Percentiles rank a stretch among this genome's conserved stretches.
These are phyloP conservation scores for Aleadryas rufinucha DNA, from an alignment of 2,113 vertebrate species.

Conservation along the genomic window DNA sequence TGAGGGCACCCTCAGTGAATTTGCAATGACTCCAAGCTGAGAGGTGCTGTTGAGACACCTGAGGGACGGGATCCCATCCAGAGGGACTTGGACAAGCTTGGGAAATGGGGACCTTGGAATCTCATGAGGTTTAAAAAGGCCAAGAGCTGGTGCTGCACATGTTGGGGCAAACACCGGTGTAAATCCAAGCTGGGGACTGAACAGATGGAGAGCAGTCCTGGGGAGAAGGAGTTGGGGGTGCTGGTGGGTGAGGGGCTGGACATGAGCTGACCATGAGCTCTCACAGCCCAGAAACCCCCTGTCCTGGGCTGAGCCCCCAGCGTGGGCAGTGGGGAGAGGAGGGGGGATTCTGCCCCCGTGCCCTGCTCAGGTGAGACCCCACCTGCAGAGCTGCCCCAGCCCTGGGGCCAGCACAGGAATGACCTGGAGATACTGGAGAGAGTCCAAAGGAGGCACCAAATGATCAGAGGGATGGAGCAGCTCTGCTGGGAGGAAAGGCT, in stretches of 20 bases:
- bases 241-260: background rate
- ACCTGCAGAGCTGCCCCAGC: background rate
- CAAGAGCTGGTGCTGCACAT: background rate
- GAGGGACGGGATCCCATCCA: background rate
- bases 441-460: background rate
- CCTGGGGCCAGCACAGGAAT: background rate
- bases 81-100: background rate
- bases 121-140: background rate
- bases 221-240: background rate
- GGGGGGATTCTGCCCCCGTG: background rate
- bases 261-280: no score
- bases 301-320: background rate
- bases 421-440: background rate
- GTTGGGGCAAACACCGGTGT: background rate
- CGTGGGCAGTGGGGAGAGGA: background rate
- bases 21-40: background rate
- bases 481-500: background rate
- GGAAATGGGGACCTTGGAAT: background rate
- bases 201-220: background rate
- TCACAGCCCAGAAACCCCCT: background rate
- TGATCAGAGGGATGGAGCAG: background rate
- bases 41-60: background rate
- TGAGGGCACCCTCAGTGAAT: background rate
- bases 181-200: accelerated
- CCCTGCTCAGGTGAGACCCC: background rate